Base-by-base conservation (phyloP, 2,113 vertebrate species). In the Rhynchopsitta pachyrhyncha region DNA sequence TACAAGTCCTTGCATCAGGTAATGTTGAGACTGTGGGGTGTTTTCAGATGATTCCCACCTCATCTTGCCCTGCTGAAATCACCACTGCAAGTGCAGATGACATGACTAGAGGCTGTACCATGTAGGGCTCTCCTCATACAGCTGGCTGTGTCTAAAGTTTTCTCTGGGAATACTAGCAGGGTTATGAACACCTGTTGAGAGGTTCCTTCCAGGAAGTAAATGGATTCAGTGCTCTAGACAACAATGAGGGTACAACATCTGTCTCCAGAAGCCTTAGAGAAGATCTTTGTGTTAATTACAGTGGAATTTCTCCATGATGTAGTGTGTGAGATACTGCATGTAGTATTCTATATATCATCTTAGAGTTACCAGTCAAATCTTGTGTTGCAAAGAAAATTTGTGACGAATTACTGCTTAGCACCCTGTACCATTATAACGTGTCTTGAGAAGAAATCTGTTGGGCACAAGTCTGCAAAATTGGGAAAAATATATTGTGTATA, bases 301-400 rank as follows among this genome's bases (percentile, higher is more conserved):
- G 0, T 27, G 42, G 27, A 73, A 25, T 55, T 39, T 9, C 17
- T 78, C 35, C 13, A 3, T 78, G 14, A 24, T 6, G 7, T 50
- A 35, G 39, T 9, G 12, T 49, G 82, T 49, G 23, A 80, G 44
- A 63, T 44, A n/a, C 5, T 31, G 22, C 25, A 24, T 0, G 0
- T 66, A 14, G 16, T 63, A 29, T 44, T 82, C 53, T 70, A 41
- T 74, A 1, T 35, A 42, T 70, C 20, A 29, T 25, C 10, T 44
- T 75, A 50, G n/a, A 69, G 46, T 89, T 70, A 52, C 19, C 28
- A 44, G 14, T 69, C 22, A 70, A 49, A 6, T 37, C n/a, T 73
- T 76, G 4, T 37, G 29, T 77, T 16, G 24, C 41, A 77, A 78
- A 80, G 82, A 64, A 49, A 62, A 53, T 68, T 68, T 25, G 19